A percentile compares a stretch with the other conserved stretches of the same genome.
phyloP scores from a whole-genome alignment of 35 echinoderm and acorn worm genomes.

The Amphiura filiformis region DNA sequence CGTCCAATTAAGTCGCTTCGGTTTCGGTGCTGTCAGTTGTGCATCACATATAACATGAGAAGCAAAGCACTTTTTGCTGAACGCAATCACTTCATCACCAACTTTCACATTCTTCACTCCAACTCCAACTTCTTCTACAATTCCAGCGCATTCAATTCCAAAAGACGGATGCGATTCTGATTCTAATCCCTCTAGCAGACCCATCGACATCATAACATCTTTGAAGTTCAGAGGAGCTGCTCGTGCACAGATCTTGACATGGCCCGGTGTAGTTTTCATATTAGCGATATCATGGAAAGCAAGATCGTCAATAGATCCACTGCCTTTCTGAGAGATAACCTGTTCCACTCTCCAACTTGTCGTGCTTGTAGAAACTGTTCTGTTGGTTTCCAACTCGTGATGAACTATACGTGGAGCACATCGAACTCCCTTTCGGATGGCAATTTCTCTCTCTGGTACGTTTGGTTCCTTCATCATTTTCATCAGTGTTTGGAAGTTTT shows the following conservation, averaged over 20 bases:
- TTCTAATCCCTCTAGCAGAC: constrained; percentile 11
- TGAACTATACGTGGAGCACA: constrained; percentile 7
- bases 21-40: constrained; percentile 38
- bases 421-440: background rate
- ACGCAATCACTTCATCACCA: constrained; percentile 63
- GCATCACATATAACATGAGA: constrained; percentile 51
- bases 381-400: constrained; percentile 8
- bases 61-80: constrained; percentile 54
- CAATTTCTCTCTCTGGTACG: constrained; percentile 2
- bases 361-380: background rate
- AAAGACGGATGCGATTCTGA: constrained; percentile 4
- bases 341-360: constrained; percentile 24
- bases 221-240: constrained; percentile 50
- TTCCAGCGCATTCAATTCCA: constrained; percentile 59
- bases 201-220: constrained; percentile 31
- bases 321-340: background rate
- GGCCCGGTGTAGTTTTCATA: constrained; percentile 25
- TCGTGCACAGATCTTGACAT: constrained; percentile 48
- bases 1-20: constrained; percentile 45
- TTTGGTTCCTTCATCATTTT: background rate
- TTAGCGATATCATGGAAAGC: constrained; percentile 20
- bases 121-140: constrained; percentile 67
- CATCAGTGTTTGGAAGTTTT: constrained; percentile 14
- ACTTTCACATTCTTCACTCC: constrained; percentile 49
- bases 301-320: constrained; percentile 44